Conservation (phyloP, 1,140 invertebrate genomes). For the Musca vetustissima region DNA sequence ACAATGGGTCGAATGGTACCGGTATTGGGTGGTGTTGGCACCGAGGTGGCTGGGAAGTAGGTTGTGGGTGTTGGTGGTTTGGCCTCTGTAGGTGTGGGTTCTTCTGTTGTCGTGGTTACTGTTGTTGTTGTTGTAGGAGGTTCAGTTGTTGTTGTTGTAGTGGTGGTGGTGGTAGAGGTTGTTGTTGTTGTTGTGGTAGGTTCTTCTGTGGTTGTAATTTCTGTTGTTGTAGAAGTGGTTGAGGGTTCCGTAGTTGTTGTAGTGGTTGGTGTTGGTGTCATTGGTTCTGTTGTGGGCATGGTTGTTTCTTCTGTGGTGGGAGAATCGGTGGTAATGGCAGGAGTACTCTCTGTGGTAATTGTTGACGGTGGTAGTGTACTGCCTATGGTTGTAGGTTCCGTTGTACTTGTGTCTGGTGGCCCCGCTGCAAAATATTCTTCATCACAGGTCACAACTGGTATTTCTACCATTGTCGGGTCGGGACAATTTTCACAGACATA, state of each 20-base stretch:
- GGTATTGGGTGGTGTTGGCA: slow-evolving; percentile 42
- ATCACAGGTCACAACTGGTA: slow-evolving; percentile 42
- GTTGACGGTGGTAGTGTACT: slow-evolving; percentile 38
- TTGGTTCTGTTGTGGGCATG: slow-evolving; percentile 24
- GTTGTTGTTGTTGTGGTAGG: slow-evolving; percentile 2
- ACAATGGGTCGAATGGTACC: slow-evolving; percentile 12
- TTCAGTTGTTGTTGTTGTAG: neutral
- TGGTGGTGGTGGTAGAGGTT: neutral
- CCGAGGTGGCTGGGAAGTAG: slow-evolving; percentile 34
- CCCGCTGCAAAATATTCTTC: slow-evolving; percentile 38
- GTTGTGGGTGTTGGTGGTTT: slow-evolving; percentile 42
- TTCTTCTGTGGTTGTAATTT: neutral
- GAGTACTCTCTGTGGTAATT: neutral
- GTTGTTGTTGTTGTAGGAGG: neutral
- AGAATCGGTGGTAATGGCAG: slow-evolving; percentile 26
- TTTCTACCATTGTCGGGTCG: slow-evolving; percentile 30
- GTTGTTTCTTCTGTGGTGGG: slow-evolving; percentile 38
- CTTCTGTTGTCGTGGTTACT: neutral
- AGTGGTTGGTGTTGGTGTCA: slow-evolving; percentile 12
- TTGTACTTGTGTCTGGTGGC: slow-evolving; percentile 16
- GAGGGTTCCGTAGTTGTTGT: neutral
- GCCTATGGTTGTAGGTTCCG: no score
- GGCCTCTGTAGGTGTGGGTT: neutral
- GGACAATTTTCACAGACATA: slow-evolving; percentile 48
- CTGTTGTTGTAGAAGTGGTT: slow-evolving; percentile 2